Evolutionary conservation across 2,113 vertebrate species (phyloP).

Genomic region (Menidia beryllina): DNA sequence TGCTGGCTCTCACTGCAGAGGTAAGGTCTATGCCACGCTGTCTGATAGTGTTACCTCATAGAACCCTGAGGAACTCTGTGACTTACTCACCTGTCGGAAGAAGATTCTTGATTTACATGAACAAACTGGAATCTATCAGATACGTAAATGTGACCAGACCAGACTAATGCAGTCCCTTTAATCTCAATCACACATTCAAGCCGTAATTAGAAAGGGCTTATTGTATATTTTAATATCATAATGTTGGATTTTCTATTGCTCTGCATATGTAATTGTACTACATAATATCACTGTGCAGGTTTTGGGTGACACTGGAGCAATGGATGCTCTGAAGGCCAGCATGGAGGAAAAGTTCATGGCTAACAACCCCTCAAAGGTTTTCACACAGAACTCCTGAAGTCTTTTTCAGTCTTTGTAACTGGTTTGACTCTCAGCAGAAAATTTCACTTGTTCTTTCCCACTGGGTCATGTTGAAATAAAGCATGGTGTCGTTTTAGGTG

Average conservation of each 20-base stretch:
- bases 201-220: too few species aligned
- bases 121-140: too few species aligned
- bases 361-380: constrained; percentile 90
- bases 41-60: background rate
- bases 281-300: constrained; percentile 46
- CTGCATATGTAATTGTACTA: background rate
- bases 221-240: too few species aligned
- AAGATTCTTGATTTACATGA: too few species aligned
- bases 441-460: too few species aligned
- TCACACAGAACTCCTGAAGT: too few species aligned
- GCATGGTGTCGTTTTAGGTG: constrained; percentile 48
- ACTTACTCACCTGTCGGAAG: background rate
- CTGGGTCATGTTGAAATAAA: too few species aligned
- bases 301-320: constrained; percentile 90
- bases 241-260: too few species aligned
- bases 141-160: too few species aligned
- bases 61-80: background rate
- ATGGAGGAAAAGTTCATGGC: constrained; percentile 99
- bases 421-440: background rate
- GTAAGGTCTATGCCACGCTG: constrained; percentile 64
- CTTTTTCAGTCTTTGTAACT: too few species aligned
- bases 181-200: too few species aligned
- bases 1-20: constrained; percentile 92
- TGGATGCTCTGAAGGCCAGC: constrained; percentile 92
- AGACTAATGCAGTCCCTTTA: too few species aligned